Evolutionary conservation across 2,797 vertebrate genomes (phyloP).

Genomic region (Tapera naevia): DNA sequence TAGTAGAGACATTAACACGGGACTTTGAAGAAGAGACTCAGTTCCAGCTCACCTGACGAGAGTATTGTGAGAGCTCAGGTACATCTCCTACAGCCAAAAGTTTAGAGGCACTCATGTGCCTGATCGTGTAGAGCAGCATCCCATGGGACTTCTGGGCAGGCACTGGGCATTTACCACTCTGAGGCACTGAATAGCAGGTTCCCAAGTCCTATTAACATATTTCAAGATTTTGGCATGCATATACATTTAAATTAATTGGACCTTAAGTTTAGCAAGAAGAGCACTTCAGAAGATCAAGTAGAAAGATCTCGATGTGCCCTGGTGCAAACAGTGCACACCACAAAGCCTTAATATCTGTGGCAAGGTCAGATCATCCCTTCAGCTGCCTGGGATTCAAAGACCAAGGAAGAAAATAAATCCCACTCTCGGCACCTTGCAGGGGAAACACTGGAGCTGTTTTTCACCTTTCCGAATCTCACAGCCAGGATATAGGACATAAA

Average conservation of each 20-base stretch:
- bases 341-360: fast-evolving
- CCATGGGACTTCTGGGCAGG: fast-evolving
- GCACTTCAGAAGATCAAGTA: neutral
- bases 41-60: fast-evolving
- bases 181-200: neutral
- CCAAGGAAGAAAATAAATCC: neutral
- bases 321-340: fast-evolving
- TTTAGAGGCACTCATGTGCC: neutral
- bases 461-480: neutral
- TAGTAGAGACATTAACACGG: fast-evolving
- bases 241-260: neutral
- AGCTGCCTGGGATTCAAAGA: neutral
- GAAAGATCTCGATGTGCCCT: fast-evolving
- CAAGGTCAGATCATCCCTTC: neutral
- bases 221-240: neutral
- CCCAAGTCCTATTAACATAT: neutral
- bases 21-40: neutral
- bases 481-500: neutral
- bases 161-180: fast-evolving
- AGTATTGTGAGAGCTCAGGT: fast-evolving
- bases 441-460: neutral
- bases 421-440: neutral
- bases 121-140: neutral
- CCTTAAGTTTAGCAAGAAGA: neutral
- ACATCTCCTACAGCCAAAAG: neutral